These are phyloP conservation scores for Montipora capricornis DNA, from an alignment of 64 coral and sea anemone species.

Conservation along the genomic window DNA sequence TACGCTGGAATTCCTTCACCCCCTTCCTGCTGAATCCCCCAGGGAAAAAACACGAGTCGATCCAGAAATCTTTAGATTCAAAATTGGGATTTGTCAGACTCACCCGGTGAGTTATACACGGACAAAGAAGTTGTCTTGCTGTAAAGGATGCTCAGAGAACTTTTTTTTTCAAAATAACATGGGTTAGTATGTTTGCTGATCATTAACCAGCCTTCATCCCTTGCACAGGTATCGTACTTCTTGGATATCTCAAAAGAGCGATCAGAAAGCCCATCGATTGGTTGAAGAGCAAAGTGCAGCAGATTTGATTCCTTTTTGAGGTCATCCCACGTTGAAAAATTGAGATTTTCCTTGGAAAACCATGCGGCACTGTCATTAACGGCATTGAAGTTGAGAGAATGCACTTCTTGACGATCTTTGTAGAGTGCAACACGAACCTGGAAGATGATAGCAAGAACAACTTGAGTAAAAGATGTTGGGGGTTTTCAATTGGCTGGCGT, in stretches of 20 bases:
- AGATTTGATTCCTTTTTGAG: neutral
- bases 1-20: too few relatives aligned
- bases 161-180: too few relatives aligned
- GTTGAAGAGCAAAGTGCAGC: neutral
- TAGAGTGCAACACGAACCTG: conserved; percentile 47
- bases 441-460: neutral
- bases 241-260: neutral
- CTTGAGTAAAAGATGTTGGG: too few relatives aligned
- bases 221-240: neutral
- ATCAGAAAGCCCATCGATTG: neutral
- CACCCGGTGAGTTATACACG: too few relatives aligned
- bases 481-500: too few relatives aligned
- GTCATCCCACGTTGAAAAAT: conserved; percentile 26
- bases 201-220: neutral
- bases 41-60: too few relatives aligned
- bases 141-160: too few relatives aligned
- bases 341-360: conserved; percentile 6
- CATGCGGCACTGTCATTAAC: neutral
- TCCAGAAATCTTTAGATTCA: too few relatives aligned
- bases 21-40: too few relatives aligned
- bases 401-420: neutral
- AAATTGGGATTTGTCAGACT: too few relatives aligned
- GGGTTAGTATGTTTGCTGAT: neutral
- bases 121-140: too few relatives aligned
- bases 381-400: conserved; percentile 35